Evolutionary conservation across 2,888 invertebrate genomes (phyloP).

Genomic region (Gymnosoma rotundatum): DNA sequence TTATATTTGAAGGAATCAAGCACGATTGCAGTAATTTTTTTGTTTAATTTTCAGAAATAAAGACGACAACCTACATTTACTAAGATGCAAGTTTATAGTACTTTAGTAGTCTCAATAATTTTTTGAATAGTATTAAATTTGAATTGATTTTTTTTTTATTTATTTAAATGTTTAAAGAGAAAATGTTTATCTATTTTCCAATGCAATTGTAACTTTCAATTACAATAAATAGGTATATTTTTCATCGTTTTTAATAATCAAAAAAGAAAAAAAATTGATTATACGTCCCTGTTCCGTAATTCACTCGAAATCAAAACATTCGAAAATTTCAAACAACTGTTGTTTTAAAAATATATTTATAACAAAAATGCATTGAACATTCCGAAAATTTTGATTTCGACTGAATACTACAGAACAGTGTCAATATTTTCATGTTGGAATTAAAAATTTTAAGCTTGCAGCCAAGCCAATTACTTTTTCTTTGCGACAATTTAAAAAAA

Average conservation of each 20-base stretch:
- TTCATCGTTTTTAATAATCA: neutral
- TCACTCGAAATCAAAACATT: too few relatives aligned
- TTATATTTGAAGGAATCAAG: too few relatives aligned
- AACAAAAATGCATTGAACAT: too few relatives aligned
- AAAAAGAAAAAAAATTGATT: neutral
- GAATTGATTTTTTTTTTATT: neutral
- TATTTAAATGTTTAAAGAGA: neutral
- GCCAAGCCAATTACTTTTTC: constrained; percentile 2
- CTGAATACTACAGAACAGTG: too few relatives aligned
- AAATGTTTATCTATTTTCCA: neutral
- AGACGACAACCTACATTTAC: constrained; percentile 40
- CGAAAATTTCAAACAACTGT: too few relatives aligned
- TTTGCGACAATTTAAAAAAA: constrained; percentile 16
- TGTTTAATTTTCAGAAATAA: constrained; percentile 45
- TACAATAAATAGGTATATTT: constrained; percentile 5
- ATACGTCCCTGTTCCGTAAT: too few relatives aligned
- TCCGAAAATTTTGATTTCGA: too few relatives aligned
- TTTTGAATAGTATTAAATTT: constrained; percentile 31
- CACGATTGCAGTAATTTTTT: too few relatives aligned
- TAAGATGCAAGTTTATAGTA: constrained; percentile 31
- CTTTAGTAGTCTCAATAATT: constrained; percentile 23
- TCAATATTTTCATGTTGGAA: neutral
- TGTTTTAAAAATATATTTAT: too few relatives aligned
- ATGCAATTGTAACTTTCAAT: constrained; percentile 11
- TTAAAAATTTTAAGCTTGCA: constrained; percentile 8